Percentiles rank a stretch among this genome's conserved stretches.
Conservation (phyloP, 2,797 vertebrate genomes). For the Eupleurogrammus muticus region DNA sequence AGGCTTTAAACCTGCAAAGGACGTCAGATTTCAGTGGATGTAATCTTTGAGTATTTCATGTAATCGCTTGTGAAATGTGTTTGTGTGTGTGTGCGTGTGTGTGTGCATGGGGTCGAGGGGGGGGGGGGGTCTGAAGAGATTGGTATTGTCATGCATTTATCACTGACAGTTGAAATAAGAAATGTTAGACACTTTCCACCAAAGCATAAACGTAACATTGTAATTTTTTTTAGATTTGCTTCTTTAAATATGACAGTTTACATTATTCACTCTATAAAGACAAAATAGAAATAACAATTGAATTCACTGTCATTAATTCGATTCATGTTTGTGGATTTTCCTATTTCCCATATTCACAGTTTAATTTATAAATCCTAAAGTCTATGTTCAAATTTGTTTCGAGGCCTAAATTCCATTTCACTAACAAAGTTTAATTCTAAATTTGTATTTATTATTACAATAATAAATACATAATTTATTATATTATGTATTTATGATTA, state of each 20-base stretch:
- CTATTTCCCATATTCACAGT: not conserved
- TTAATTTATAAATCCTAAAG: not conserved
- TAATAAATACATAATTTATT: too few species aligned
- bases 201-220: constrained; percentile 4
- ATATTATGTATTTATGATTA: not conserved
- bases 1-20: constrained; percentile 74
- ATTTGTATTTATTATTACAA: too few species aligned
- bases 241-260: not conserved
- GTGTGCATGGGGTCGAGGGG: constrained; percentile 27
- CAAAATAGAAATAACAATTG: not conserved
- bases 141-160: constrained; percentile 44
- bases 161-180: constrained; percentile 32
- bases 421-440: not conserved
- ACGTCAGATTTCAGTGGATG: constrained; percentile 77
- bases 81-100: constrained; percentile 23
- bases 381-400: not conserved
- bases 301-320: not conserved
- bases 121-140: too few species aligned
- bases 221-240: not conserved
- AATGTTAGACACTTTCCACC: constrained; percentile 36
- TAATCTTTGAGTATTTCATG: constrained; percentile 77
- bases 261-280: not conserved
- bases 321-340: not conserved
- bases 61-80: constrained; percentile 65
- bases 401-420: not conserved